Conservation (phyloP, 2,888 invertebrate species). For the Pterostichus niger region DNA sequence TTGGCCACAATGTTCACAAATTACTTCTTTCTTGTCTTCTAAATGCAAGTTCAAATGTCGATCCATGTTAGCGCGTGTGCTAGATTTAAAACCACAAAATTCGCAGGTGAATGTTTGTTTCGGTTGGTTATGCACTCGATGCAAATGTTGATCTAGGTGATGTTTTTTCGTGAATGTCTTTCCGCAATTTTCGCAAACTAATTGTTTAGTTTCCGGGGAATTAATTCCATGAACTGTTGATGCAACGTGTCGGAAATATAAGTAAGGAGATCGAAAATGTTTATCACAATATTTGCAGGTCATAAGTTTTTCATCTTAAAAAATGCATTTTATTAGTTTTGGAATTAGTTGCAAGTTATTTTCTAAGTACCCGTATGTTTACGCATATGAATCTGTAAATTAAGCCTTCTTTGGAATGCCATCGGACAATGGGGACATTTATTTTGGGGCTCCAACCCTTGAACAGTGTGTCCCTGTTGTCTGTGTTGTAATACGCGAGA, state of each 20-base stretch:
- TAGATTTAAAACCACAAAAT: conserved; percentile 73
- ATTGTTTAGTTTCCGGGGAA: conserved; percentile 70
- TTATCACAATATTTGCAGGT: conserved; percentile 71
- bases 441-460: conserved; percentile 69
- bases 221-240: conserved; percentile 70
- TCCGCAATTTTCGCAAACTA: conserved; percentile 73
- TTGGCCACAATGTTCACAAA: conserved; percentile 75
- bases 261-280: conserved; percentile 69
- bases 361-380: conserved; percentile 69
- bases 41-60: conserved; percentile 74
- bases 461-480: conserved; percentile 69
- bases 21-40: conserved; percentile 72
- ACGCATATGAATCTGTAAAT: conserved; percentile 69
- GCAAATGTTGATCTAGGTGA: conserved; percentile 73
- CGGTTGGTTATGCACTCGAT: conserved; percentile 72
- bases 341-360: neutral
- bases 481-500: conserved; percentile 70
- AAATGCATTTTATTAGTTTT: neutral
- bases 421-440: conserved; percentile 70
- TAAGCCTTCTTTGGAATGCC: conserved; percentile 69
- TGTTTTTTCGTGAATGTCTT: conserved; percentile 73
- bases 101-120: conserved; percentile 72
- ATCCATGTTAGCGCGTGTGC: conserved; percentile 73
- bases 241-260: conserved; percentile 70
- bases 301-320: conserved; percentile 68